These are phyloP conservation scores for Anabacerthia variegaticeps DNA, from an alignment of 2,797 vertebrate species.

Conservation along the genomic window DNA sequence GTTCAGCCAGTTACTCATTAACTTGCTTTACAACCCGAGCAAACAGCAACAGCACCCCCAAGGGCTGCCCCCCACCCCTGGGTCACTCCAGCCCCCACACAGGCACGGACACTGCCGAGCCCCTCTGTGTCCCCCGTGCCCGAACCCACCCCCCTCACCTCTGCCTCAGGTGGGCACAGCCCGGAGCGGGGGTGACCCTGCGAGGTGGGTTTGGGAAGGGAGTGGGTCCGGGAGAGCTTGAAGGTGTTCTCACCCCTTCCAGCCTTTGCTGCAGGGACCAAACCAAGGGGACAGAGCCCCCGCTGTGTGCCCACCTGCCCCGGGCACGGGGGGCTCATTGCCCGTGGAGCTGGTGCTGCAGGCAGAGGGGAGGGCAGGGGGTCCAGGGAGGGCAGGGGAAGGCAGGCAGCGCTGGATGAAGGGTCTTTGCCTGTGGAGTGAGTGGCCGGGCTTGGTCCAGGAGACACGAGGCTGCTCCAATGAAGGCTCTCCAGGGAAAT, in stretches of 20 bases:
- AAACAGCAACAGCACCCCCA: background rate
- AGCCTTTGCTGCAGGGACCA: background rate
- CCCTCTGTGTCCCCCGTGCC: background rate
- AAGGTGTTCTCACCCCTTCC: background rate
- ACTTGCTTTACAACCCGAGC: background rate
- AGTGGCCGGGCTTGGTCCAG: background rate
- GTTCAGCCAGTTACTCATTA: slow-evolving; percentile 3
- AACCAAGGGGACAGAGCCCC: background rate
- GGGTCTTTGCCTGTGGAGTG: rapidly evolving
- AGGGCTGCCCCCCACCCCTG: background rate
- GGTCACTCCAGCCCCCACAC: background rate
- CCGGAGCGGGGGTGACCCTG: rapidly evolving
- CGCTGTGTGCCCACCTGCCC: background rate
- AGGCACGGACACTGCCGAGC: background rate
- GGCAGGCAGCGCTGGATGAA: rapidly evolving
- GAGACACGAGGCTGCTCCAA: background rate
- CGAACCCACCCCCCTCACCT: background rate
- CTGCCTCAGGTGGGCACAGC: background rate
- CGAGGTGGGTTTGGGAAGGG: background rate
- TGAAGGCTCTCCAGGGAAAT: background rate
- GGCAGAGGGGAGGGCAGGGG: background rate
- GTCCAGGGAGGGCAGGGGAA: background rate
- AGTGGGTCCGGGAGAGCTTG: background rate
- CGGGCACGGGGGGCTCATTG: rapidly evolving
- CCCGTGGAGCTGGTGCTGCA: background rate